Evolutionary conservation across 2,888 invertebrate genomes (phyloP).

Genomic region (Calliopum simillimum): DNA sequence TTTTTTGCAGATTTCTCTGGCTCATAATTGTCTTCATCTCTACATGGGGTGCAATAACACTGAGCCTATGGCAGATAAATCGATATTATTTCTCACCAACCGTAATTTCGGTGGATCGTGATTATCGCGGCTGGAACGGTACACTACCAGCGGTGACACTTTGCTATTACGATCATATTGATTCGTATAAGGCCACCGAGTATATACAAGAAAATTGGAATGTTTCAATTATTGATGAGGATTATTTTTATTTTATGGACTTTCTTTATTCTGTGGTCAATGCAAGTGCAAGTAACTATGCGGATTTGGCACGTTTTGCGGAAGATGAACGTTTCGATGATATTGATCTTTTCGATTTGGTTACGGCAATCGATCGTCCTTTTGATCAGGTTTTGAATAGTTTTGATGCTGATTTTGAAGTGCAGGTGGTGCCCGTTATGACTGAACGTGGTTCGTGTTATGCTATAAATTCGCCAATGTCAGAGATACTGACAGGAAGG

Average conservation of each 20-base stretch:
- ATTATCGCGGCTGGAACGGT: constrained; percentile 65
- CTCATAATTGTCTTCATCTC: constrained; percentile 50
- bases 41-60: constrained; percentile 50
- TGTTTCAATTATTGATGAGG: constrained; percentile 63
- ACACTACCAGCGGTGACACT: constrained; percentile 63
- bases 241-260: constrained; percentile 68
- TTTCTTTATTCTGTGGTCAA: constrained; percentile 68
- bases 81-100: constrained; percentile 61
- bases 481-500: constrained; percentile 53
- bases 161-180: constrained; percentile 63
- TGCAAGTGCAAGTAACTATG: constrained; percentile 66
- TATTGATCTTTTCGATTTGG: constrained; percentile 65
- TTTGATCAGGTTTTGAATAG: constrained; percentile 59
- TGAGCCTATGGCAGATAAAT: constrained; percentile 55
- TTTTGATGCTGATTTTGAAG: constrained; percentile 53
- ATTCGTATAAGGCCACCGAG: constrained; percentile 59
- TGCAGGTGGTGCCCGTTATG: constrained; percentile 67
- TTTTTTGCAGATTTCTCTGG: constrained; percentile 56
- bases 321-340: constrained; percentile 66
- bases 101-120: constrained; percentile 64
- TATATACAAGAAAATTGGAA: constrained; percentile 66
- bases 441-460: constrained; percentile 77
- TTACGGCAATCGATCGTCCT: constrained; percentile 53
- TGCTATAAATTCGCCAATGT: constrained; percentile 71
- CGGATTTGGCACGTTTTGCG: constrained; percentile 63